phyloP scores from a whole-genome alignment of 2,797 vertebrate species.

The Halcyon leucocephala region DNA sequence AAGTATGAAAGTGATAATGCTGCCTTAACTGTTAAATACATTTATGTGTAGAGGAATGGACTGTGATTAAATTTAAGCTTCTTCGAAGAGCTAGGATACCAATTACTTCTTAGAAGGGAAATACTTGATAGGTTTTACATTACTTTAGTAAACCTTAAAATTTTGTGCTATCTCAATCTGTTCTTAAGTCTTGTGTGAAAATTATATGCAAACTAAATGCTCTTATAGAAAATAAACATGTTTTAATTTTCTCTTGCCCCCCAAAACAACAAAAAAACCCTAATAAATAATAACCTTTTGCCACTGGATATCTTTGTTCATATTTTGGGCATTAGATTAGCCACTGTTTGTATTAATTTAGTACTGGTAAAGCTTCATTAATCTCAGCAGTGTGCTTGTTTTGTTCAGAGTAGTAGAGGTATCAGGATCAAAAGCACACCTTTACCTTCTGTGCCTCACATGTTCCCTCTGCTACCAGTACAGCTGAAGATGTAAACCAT shows the following conservation, averaged over 20 bases:
- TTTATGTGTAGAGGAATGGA: background rate
- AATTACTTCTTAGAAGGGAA: background rate
- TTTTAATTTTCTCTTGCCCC: background rate
- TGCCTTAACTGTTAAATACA: background rate
- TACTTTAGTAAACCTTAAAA: background rate
- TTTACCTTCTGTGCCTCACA: background rate
- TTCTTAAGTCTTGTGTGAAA: background rate
- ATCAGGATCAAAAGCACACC: background rate
- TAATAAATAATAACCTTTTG: background rate
- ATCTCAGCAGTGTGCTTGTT: background rate
- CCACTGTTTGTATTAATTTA: background rate
- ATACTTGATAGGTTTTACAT: background rate
- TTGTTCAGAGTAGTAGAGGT: background rate
- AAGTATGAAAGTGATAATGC: background rate
- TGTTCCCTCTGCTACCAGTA: background rate
- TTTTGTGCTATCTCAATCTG: background rate
- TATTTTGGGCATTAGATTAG: background rate
- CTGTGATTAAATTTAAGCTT: background rate
- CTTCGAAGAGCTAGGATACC: background rate
- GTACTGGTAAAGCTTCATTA: background rate
- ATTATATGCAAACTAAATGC: background rate
- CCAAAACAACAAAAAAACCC: background rate
- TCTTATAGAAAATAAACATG: background rate
- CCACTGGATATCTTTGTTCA: background rate
- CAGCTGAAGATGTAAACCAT: accelerated